A percentile compares a stretch with the other conserved stretches of the same genome.
These are phyloP conservation scores for Sprattus sprattus DNA, from an alignment of 2,113 vertebrate species.

Conservation along the genomic window DNA sequence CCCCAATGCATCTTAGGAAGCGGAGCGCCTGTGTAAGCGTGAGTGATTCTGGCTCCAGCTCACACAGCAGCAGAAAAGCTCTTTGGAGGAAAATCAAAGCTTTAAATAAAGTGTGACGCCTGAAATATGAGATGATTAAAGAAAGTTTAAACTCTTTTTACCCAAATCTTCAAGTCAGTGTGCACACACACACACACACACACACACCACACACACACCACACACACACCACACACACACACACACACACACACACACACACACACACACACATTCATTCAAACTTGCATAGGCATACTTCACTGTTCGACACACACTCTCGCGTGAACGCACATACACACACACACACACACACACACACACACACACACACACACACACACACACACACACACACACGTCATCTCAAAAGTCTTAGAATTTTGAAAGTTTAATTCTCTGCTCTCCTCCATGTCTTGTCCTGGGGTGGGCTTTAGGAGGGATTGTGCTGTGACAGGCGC, in stretches of 20 bases:
- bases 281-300: no score
- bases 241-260: no score
- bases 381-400: neutral
- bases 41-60: neutral
- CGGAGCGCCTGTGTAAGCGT: neutral
- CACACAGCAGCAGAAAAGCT: neutral
- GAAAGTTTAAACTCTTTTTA: neutral
- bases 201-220: no score
- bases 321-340: neutral
- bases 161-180: neutral
- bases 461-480: neutral
- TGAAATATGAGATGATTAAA: constrained; percentile 32
- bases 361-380: neutral
- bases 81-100: constrained; percentile 18
- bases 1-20: neutral
- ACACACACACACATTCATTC: no score
- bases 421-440: neutral
- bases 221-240: no score
- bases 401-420: no score
- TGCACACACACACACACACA: constrained; percentile 12
- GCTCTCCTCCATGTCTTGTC: neutral
- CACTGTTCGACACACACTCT: neutral
- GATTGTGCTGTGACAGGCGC: neutral
- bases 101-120: neutral
- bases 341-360: neutral